Evolutionary conservation across 2,888 invertebrate species (phyloP), one percentile per base, ranked within the genome.

Genomic region (Rhagium mordax): DNA sequence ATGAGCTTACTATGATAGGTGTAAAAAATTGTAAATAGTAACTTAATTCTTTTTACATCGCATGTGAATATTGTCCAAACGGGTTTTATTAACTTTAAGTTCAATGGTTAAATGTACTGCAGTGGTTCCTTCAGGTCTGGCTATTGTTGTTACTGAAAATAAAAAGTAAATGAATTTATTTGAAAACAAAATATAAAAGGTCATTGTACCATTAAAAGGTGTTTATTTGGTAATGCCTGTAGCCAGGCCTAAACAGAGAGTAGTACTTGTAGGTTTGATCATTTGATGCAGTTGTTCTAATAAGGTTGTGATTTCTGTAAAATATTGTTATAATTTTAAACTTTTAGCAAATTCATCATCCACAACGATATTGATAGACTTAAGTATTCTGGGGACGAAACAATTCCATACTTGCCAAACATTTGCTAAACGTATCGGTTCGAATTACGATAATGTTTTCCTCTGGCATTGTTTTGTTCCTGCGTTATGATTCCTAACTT

Each of bases 1-100:
- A 84, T 81, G 84, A 85, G 85, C 85, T 86, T 85, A 86, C 78
- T 82, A 83, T 79, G 74, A 80, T 84, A 84, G 82, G 81, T 84
- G 84, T 85, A 61, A 81, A 72, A 80, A 81, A 73, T 70, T 80
- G 79, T 81, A 77, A 67, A 77, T 75, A 75, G 67, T 33, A 21
- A 67, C 16, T 57, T 67, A 53, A 53, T 53, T 71, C 51, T 73
- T 71, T 76, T 74, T 64, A 70, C 71, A 77, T 70, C 57, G 69
- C 71, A 66, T 60, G 60, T 60, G 29, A 64, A 71, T 65, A 51
- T 67, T 61, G 49, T 53, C 6, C 24, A 71, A 71, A 66, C 71
- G 71, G 61, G 51, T 74, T 74, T 71, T 72, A 59, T 70, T 66
- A 60, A 72, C 48, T 71, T n/a, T 73, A 41, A 66, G 72, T 41